Base-by-base conservation (phyloP, 1,140 invertebrate genomes). In the Phymorhynchus buccinoides region DNA sequence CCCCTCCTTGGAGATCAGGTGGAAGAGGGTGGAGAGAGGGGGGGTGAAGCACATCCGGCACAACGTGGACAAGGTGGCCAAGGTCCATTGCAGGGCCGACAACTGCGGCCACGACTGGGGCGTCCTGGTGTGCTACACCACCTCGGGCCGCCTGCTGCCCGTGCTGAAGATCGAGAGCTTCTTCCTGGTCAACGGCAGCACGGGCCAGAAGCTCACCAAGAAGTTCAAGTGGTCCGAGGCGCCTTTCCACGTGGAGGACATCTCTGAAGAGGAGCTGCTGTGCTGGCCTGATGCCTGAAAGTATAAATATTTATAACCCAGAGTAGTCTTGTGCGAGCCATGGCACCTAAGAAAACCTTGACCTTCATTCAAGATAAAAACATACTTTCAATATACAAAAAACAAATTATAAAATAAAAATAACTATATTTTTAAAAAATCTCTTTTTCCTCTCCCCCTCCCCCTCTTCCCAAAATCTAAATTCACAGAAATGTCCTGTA, bases 131-230 rank as follows among this genome's bases (percentile, higher is more conserved):
- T 22, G 39, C 52, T 83, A 83, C 66, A 83, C 18, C 1, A 62
- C 81, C 81, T 71, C 52, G 62, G 62, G 81, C 22, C 22, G 41
- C 2, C 62, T 42, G 62, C 62, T 66, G 52, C 81, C 81, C 56
- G 66, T 83, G 32, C 66, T 83, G 37, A 83, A 73, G 41, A 35
- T 83, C 52, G 81, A 83, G 62, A 66, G 66, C 66, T 83, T 83
- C 30, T 71, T 83, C 30, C 81, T 83, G 18, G 81, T 42, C 22
- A 39, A 83, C 62, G 32, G 16, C 16, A 37, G n/a, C 32, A 71
- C 66, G 6, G 81, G 81, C n/a, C 1, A 39, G 1, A 71, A 48
- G 41, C 2, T 42, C 14, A 44, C 18, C 16, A 41, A 41, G 39
- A 83, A 83, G 66, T n/a, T 73, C 62, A 73, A 83, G 66, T 83